Evolutionary conservation across 1,140 invertebrate genomes (phyloP).

Genomic region (Bombyx mori): DNA sequence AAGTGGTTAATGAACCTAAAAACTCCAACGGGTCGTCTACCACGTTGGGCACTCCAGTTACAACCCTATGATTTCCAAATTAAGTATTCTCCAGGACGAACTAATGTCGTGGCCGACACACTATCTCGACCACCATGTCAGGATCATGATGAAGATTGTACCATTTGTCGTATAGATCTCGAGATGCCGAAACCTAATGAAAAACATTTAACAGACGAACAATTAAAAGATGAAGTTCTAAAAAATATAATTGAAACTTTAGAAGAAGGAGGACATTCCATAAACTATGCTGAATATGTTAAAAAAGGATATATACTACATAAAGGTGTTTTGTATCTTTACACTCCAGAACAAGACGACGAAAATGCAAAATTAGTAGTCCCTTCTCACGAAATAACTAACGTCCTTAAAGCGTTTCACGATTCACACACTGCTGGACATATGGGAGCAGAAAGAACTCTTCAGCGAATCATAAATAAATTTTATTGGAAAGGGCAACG

Average conservation of each 20-base stretch:
- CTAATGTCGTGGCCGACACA: slow-evolving; percentile 35
- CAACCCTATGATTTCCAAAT: slow-evolving; percentile 48
- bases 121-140: slow-evolving; percentile 23
- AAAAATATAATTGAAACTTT: slow-evolving; percentile 22
- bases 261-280: neutral
- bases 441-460: slow-evolving; percentile 24
- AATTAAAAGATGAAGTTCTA: slow-evolving; percentile 25
- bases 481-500: slow-evolving; percentile 40
- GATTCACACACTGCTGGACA: slow-evolving; percentile 16
- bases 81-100: slow-evolving; percentile 28
- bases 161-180: slow-evolving; percentile 18
- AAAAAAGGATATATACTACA: slow-evolving; percentile 18
- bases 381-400: slow-evolving; percentile 11
- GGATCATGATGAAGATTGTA: slow-evolving; percentile 4
- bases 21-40: slow-evolving; percentile 46
- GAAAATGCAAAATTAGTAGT: slow-evolving; percentile 16
- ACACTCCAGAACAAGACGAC: slow-evolving; percentile 4
- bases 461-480: slow-evolving; percentile 14
- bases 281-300: slow-evolving; percentile 12
- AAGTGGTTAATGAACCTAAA: slow-evolving; percentile 58
- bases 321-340: slow-evolving; percentile 18
- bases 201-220: slow-evolving; percentile 21
- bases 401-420: slow-evolving; percentile 14
- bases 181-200: slow-evolving; percentile 17
- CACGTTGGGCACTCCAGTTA: slow-evolving; percentile 60